phyloP scores from a whole-genome alignment of 2,888 invertebrate genomes.

The Oscheius onirici region DNA sequence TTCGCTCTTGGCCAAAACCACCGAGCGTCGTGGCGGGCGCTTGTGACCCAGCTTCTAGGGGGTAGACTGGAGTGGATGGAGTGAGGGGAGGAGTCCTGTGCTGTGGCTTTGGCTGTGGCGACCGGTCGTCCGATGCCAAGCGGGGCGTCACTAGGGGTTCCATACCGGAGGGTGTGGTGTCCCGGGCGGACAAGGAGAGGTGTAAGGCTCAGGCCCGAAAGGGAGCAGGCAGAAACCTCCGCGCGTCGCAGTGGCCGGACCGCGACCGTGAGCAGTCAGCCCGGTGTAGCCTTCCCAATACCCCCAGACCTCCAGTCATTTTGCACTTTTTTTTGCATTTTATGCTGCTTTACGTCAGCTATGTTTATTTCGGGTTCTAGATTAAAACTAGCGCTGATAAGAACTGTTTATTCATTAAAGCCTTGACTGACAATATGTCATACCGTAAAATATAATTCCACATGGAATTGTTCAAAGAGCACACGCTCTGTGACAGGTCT shows the following conservation, averaged over 20 bases:
- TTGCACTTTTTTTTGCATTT: constrained; percentile 34
- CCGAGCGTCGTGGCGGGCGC: constrained; percentile 57
- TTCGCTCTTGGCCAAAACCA: constrained; percentile 24
- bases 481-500: constrained; percentile 45
- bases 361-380: too few species aligned
- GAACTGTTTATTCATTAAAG: not conserved
- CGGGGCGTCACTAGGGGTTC: constrained; percentile 58
- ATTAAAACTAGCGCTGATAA: too few species aligned
- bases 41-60: constrained; percentile 61
- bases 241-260: constrained; percentile 65
- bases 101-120: constrained; percentile 49
- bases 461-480: constrained; percentile 6
- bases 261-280: constrained; percentile 52
- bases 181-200: constrained; percentile 63
- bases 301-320: constrained; percentile 51
- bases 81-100: constrained; percentile 57
- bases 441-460: not conserved
- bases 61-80: constrained; percentile 56
- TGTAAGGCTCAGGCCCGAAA: constrained; percentile 66
- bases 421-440: constrained; percentile 30
- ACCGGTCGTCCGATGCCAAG: constrained; percentile 62
- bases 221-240: constrained; percentile 67
- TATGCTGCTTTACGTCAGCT: too few species aligned
- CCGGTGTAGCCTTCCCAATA: constrained; percentile 49
- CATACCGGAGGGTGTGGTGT: constrained; percentile 45